Evolutionary conservation across 2,113 vertebrate species (phyloP).

Genomic region (Eubucco bourcierii): DNA sequence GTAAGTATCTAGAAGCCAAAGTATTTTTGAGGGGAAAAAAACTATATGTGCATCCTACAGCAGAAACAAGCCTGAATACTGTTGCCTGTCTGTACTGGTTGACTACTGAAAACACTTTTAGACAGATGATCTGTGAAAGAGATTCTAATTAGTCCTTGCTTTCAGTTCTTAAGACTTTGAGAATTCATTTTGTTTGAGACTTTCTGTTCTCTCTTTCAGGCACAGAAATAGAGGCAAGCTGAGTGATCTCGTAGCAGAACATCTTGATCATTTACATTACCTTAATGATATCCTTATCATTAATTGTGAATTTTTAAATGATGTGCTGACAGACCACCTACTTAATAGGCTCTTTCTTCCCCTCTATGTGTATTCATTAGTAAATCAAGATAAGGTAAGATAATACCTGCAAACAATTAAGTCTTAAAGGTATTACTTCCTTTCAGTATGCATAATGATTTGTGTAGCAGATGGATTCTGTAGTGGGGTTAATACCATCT

Average conservation of each 20-base stretch:
- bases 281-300: conserved; percentile 99
- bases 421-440: neutral
- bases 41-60: neutral
- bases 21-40: neutral
- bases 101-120: neutral
- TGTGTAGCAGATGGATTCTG: neutral
- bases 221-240: conserved; percentile 94
- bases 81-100: neutral
- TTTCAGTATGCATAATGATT: neutral
- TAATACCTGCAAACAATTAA: neutral
- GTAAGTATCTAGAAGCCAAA: neutral
- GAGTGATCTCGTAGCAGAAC: conserved; percentile 96
- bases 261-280: conserved; percentile 97
- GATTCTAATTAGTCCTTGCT: neutral
- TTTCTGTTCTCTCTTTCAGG: conserved; percentile 70
- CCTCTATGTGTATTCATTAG: conserved; percentile 93
- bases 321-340: conserved; percentile 95
- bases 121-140: neutral
- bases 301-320: conserved; percentile 98
- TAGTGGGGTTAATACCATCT: neutral
- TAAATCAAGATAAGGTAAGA: conserved; percentile 85
- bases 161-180: neutral
- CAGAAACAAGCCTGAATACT: neutral
- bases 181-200: neutral
- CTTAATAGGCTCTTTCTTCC: conserved; percentile 97